Base-by-base conservation (phyloP, 2,888 invertebrate species). In the Chouioia cunea region DNA sequence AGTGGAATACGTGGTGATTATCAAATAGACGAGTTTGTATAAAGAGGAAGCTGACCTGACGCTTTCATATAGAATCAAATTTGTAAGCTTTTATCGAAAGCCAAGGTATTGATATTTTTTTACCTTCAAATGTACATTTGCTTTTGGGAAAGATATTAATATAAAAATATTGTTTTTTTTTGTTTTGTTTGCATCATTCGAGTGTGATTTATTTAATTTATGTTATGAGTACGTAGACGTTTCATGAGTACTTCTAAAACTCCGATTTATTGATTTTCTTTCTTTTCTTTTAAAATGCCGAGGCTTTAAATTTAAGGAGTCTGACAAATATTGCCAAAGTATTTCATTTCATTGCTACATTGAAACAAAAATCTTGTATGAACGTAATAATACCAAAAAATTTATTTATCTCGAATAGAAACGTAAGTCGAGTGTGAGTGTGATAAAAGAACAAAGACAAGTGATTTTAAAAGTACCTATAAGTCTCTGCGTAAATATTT, bases 271-370 rank as follows among this genome's bases (percentile, higher is more conserved):
- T 4, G n/a, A 16, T n/a, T 14, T 15, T 36, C 8, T 52, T 43
- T n/a, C 18, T 12, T 15, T 53, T 47, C 46, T 65, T 56, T 75
- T 75, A 76, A 76, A 78, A 80, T 81, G 80, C 76, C 79, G 77
- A 79, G 79, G 80, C 77, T 81, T 71, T 65, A 65, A 74, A 83
- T 82, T 82, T 80, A 81, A 82, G 83, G 84, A 85, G 85, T 83
- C 85, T 85, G 85, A 85, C 79, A 78, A 80, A 81, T 80, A 84
- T 84, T 85, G 85, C 85, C 85, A 85, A 85, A 85, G 78, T 79
- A 78, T 80, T 79, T 80, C 76, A 78, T 82, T 74, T 69, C 58
- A 58, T 71, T 71, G 69, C 65, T 65, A 65, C 54, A 54, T 53
- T 16, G 56, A 68, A 14, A 53, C 1, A 53, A 65, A 57, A 65